These are phyloP conservation scores for Sebastes trivittatus DNA, from an alignment of 2,797 vertebrate genomes.

Conservation along the genomic window DNA sequence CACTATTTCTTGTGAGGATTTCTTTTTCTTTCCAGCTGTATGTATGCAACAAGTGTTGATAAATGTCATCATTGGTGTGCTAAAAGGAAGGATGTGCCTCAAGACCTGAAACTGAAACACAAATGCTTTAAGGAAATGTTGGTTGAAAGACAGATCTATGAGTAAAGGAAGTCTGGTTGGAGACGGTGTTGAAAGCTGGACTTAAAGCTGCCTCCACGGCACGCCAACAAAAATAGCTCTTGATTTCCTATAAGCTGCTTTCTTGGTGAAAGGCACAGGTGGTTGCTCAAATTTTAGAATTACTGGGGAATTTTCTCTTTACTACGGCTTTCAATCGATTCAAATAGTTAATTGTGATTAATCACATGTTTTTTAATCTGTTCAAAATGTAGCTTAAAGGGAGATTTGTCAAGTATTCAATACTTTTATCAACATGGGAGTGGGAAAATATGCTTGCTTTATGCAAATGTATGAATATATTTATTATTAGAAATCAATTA, in stretches of 20 bases:
- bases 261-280: neutral
- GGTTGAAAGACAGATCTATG: neutral
- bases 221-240: neutral
- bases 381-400: too few species aligned
- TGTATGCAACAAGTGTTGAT: neutral
- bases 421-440: too few species aligned
- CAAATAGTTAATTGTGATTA: too few species aligned
- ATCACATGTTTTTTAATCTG: too few species aligned
- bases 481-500: too few species aligned
- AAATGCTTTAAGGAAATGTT: neutral
- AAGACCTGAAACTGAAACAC: constrained; percentile 6
- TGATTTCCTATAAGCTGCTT: neutral
- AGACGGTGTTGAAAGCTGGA: neutral
- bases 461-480: too few species aligned
- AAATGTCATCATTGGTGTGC: neutral
- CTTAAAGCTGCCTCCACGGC: neutral
- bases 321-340: too few species aligned
- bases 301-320: neutral
- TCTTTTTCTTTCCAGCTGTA: neutral
- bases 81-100: constrained; percentile 24
- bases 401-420: too few species aligned
- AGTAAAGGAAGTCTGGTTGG: constrained; percentile 3
- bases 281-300: neutral
- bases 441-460: too few species aligned
- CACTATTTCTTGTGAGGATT: neutral